Evolutionary conservation across 2,888 invertebrate species (phyloP), one percentile per base, ranked within the genome.

Genomic region (Phalera bucephala): DNA sequence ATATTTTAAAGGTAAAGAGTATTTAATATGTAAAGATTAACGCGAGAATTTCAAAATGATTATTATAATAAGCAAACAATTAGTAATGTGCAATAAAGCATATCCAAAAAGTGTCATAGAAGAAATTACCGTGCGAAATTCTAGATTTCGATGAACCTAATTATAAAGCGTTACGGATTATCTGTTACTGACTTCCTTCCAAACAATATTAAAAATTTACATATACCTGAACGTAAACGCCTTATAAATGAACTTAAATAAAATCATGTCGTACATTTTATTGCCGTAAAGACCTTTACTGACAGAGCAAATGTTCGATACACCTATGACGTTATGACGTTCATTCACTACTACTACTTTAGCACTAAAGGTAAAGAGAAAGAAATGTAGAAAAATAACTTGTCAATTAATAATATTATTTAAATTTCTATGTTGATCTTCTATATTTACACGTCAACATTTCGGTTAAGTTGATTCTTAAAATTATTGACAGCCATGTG

Each of bases 401-500:
- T 79, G 85, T 80, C 80, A 78, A 82, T 84, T 82, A 77, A 79
- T 80, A 80, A 75, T 77, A 81, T 82, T 84, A 80, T 74, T 81
- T 82, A 76, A 85, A 76, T 72, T 79, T 78, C 78, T 85, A 84
- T 87, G 89, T 86, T 88, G 89, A 89, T 78, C 89, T 57, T 55
- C 84, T 89, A 89, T 89, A 89, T 89, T 45, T 89, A 89, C 89
- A 89, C 43, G 89, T 82, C 89, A 89, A 89, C 89, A 88, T 76
- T 78, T 83, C 82, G 75, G 77, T 85, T 54, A 74, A 71, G 75
- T 83, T 81, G 77, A 76, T 84, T 72, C 89, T 89, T 89, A 89
- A 77, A 84, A 84, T 84, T 89, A 89, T 77, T 89, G 89, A 89
- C 89, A 89, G 89, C 89, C 89, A 89, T 89, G 78, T 89, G 89